Conservation (phyloP, 2,797 vertebrate species). For the Schizopygopsis pylzovi region DNA sequence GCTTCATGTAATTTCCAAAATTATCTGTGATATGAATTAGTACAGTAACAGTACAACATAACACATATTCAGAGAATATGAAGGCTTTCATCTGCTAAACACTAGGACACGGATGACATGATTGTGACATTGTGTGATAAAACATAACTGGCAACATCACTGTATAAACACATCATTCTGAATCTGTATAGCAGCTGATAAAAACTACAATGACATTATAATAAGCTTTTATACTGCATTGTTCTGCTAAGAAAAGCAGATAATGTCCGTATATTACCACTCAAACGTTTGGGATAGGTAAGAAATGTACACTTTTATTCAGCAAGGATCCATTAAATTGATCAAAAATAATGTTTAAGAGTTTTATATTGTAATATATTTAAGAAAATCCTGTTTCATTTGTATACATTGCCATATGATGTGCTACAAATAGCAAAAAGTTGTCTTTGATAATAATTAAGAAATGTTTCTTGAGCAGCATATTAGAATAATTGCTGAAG, state of each 20-base stretch:
- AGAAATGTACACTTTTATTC: neutral
- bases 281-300: neutral
- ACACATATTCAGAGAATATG: neutral
- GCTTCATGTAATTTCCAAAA: slow-evolving; percentile 6
- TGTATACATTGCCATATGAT: neutral
- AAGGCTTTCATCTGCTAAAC: slow-evolving; percentile 2
- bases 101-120: neutral
- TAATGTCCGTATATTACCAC: neutral
- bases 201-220: neutral
- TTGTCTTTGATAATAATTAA: neutral
- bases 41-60: neutral
- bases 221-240: neutral
- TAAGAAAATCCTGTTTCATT: neutral
- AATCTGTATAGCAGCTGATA: neutral
- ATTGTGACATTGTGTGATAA: neutral
- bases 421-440: neutral
- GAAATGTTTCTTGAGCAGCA: neutral
- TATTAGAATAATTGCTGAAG: neutral
- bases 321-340: neutral
- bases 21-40: neutral
- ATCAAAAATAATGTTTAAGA: neutral
- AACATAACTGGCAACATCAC: neutral
- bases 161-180: neutral
- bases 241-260: neutral
- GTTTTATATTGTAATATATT: neutral